Evolutionary conservation across 2,113 vertebrate species (phyloP), one percentile per base, ranked within the genome.

Genomic region (Corynorhinus townsendii): DNA sequence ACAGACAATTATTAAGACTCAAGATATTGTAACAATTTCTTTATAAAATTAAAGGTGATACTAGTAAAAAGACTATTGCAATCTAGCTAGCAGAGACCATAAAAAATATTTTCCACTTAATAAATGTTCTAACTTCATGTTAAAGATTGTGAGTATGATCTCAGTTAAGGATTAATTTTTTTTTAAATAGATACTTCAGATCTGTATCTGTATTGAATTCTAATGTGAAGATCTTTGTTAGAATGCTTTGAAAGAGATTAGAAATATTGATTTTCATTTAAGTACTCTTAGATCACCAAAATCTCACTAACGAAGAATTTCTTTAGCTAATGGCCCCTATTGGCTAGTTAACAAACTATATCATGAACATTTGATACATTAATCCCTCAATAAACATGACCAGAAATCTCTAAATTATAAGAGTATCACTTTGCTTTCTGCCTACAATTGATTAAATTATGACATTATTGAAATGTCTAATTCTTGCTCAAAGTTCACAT

Each of bases 201-300:
- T 95, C 35, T 73, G 14, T 86, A 89, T 66, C 62, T 86, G 22
- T 62, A 95, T 89, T 91, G 69, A 94, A 95, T 95, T 86, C 33
- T 76, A 88, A 96, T 81, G 69, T 72, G 66, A 94, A 92, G 38
- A 79, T 75, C 73, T 95, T 97, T 89, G 33, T 66, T 95, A 80
- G 35, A 88, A 90, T 90, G 43, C 69, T 91, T 75, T 49, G 49
- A 89, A 93, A 40, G 43, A 90, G 85, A 97, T 97, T 95, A 96
- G 76, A 95, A 95, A 86, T 95, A 97, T 95, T 80, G 90, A 97
- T 97, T 96, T 40, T 92, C 89, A 93, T 90, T 97, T 97, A 97
- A 97, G 82, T 89, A 82, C 86, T 80, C 82, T 97, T 88, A 93
- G 85, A 97, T 96, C 69, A 93, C 69, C 45, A 54, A 97, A 96